Base-by-base conservation (phyloP, 64 coral and sea anemone species). In the Trachythela sp. region DNA sequence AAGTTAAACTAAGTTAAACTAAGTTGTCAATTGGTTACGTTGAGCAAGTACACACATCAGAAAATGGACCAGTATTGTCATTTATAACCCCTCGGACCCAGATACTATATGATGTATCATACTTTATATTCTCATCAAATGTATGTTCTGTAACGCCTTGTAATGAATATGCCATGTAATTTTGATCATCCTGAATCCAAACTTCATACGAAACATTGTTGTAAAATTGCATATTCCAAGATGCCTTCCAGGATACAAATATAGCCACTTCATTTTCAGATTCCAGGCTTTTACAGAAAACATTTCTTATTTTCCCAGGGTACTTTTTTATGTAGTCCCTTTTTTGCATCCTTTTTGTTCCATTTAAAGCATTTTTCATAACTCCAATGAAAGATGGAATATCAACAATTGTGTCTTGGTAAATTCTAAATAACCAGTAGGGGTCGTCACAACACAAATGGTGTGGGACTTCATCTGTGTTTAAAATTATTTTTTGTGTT, bases 341-440 rank as follows among this genome's bases (percentile, higher is more conserved):
- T 45, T 86, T 48, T n/a, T 64, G 26, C 8, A 6, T 22, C 22
- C 8, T 27, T 70, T 88, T 87, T 20, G 67, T 87, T 54, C 76
- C 29, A 59, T 94, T 88, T 72, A 88, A 48, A 17, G 88, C 48
- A 43, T 38, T 22, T 72, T 64, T 24, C 31, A 94, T 83, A 54
- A 92, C 89, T 83, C 15, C 41, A 48, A 92, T 36, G 45, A 97
- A 92, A 84, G 93, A 92, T 32, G 85, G 84, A 75, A 92, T 91
- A 34, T 97, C 93, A n/a, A 97, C 91, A 86, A 88, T 45, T 24
- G 96, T 99, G 52, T 99, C 96, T 48, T 99, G 96, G 58, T 99
- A 99, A 84, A 99, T 99, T 90, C 96, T 88, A 50, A 91, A 99
- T 20, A 99, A 48, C 96, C 96, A 99, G 39, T 92, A 91, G 29